phyloP scores from a whole-genome alignment of 2,797 vertebrate genomes.

The Euthynnus affinis region DNA sequence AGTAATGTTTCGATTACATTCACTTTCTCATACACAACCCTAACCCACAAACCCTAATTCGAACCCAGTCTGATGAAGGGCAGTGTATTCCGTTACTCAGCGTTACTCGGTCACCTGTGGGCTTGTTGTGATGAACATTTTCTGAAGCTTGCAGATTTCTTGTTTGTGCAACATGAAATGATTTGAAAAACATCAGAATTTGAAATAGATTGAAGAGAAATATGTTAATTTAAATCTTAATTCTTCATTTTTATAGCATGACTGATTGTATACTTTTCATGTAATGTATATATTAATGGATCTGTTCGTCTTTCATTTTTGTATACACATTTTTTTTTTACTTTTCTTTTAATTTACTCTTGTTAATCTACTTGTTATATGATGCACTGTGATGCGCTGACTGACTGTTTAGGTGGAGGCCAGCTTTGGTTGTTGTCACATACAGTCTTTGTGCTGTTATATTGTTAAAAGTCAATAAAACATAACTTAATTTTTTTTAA shows the following conservation, averaged over 20 bases:
- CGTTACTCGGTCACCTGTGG: no score
- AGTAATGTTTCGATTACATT: neutral
- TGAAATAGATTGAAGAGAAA: neutral
- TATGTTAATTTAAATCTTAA: neutral
- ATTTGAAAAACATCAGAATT: neutral
- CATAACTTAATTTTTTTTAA: neutral
- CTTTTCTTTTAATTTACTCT: neutral
- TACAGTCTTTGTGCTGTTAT: neutral
- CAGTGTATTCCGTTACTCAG: no score
- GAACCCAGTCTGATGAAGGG: neutral
- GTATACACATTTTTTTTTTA: neutral
- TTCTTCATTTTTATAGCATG: neutral
- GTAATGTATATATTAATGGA: neutral
- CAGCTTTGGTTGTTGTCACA: neutral
- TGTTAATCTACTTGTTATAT: neutral
- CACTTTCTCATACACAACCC: neutral
- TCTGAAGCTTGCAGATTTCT: neutral
- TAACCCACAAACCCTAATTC: neutral
- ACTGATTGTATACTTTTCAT: neutral
- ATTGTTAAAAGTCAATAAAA: neutral
- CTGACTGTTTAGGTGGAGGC: neutral
- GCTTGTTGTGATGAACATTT: no score
- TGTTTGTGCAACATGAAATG: neutral
- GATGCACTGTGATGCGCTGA: neutral
- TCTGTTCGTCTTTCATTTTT: neutral